Evolutionary conservation across 2,797 vertebrate species (phyloP).

Genomic region (Nyctalus aviator): DNA sequence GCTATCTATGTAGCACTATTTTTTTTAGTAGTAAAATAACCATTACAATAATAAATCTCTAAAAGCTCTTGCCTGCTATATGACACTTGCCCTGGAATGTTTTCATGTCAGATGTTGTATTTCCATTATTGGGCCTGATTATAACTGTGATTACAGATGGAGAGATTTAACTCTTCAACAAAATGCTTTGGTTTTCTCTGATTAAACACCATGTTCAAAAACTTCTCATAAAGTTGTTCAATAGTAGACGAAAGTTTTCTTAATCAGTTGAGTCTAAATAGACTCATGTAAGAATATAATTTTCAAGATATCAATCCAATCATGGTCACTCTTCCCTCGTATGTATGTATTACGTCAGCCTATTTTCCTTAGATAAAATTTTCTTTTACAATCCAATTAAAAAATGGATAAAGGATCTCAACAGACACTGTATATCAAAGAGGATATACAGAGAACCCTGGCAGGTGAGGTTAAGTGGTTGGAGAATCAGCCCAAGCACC

Average conservation of each 20-base stretch:
- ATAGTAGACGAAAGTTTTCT: background rate
- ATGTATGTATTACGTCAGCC: background rate
- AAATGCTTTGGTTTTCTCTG: background rate
- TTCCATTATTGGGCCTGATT: background rate
- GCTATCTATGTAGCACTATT: background rate
- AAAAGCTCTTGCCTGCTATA: background rate
- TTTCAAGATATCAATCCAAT: background rate
- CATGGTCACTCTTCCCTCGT: background rate
- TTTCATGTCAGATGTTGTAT: background rate
- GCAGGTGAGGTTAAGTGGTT: no score
- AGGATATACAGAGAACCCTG: no score
- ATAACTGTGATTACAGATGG: background rate
- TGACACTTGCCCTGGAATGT: background rate
- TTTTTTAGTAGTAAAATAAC: background rate
- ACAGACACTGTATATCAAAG: background rate
- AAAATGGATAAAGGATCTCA: background rate
- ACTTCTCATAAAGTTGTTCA: constrained; percentile 37
- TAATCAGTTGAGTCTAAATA: constrained; percentile 41
- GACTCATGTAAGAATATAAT: background rate
- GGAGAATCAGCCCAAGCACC: no score
- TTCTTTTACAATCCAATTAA: background rate
- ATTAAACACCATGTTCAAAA: background rate
- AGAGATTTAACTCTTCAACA: constrained; percentile 39
- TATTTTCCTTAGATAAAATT: constrained; percentile 22
- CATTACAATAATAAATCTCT: background rate